Evolutionary conservation across 1,140 invertebrate species (phyloP).

Genomic region (Drosophila baimaii): DNA sequence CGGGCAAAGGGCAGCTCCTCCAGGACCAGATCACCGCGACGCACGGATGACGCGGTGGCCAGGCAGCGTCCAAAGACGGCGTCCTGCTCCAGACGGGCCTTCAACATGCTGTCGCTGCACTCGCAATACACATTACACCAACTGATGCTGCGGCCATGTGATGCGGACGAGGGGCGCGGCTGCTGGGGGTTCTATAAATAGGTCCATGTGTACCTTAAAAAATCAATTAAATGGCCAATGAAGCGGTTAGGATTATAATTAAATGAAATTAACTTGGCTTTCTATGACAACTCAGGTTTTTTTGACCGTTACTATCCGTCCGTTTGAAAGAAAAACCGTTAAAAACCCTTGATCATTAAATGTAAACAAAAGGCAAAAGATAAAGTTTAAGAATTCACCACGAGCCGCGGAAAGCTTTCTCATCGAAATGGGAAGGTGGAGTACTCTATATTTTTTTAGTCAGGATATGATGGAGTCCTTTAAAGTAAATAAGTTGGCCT

Average conservation of each 20-base stretch:
- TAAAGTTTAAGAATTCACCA: slow-evolving; percentile 5
- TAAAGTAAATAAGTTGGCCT: too few species aligned
- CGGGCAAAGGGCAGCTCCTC: slow-evolving; percentile 89
- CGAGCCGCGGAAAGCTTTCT: not conserved
- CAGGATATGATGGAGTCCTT: too few species aligned
- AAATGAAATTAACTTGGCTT: not conserved
- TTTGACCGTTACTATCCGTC: not conserved
- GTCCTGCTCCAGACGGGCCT: slow-evolving; percentile 71
- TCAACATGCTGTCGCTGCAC: slow-evolving; percentile 62
- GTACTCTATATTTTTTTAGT: too few species aligned
- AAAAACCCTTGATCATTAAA: not conserved
- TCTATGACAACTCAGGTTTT: not conserved
- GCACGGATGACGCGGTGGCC: slow-evolving; percentile 87
- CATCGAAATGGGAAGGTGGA: not conserved
- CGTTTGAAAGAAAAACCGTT: not conserved
- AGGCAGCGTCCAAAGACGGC: slow-evolving; percentile 88
- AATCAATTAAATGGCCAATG: not conserved
- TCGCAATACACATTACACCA: slow-evolving; percentile 11
- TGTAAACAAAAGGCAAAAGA: slow-evolving; percentile 9
- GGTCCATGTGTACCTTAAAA: not conserved
- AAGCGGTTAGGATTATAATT: too few species aligned
- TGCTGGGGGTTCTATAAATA: slow-evolving; percentile 17
- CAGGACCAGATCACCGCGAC: slow-evolving; percentile 89
- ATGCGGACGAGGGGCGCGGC: not conserved
- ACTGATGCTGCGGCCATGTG: slow-evolving; percentile 5